Evolutionary conservation across 2,888 invertebrate genomes (phyloP).

Genomic region (Gibbula magus): DNA sequence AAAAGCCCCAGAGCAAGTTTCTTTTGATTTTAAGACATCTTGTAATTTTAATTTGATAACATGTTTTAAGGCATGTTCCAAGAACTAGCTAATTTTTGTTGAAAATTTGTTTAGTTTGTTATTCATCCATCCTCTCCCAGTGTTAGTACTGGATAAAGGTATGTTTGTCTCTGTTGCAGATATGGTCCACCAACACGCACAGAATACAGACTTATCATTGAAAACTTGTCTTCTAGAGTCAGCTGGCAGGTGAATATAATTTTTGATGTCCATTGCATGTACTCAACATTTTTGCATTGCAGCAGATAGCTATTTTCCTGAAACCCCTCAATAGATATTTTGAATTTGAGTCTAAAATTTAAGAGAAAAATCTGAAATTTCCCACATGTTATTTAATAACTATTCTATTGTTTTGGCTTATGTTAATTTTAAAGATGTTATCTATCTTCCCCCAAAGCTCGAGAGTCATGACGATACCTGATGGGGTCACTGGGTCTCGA

Average conservation of each 20-base stretch:
- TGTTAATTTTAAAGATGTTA: constrained; percentile 14
- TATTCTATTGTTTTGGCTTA: neutral
- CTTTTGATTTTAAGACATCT: too few species aligned
- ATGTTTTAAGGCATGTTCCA: too few species aligned
- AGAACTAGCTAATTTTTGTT: neutral
- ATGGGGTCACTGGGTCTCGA: constrained; percentile 13
- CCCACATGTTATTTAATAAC: too few species aligned
- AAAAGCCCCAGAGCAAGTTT: too few species aligned
- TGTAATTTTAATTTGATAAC: too few species aligned
- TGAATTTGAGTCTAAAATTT: too few species aligned
- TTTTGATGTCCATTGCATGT: neutral
- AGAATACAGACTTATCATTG: constrained; percentile 94
- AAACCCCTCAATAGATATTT: too few species aligned
- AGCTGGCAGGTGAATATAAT: constrained; percentile 96
- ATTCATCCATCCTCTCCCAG: neutral
- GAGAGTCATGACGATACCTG: constrained; percentile 3
- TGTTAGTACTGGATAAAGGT: neutral
- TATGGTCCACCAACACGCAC: constrained; percentile 98
- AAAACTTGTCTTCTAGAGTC: constrained; percentile 97
- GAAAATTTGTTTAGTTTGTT: neutral
- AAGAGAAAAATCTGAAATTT: too few species aligned
- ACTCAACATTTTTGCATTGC: too few species aligned
- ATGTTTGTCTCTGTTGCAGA: constrained; percentile 77
- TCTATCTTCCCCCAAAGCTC: constrained; percentile 19
- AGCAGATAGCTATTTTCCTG: too few species aligned